Base-by-base conservation (phyloP, 2,888 invertebrate species). In the Tridacna gigas region DNA sequence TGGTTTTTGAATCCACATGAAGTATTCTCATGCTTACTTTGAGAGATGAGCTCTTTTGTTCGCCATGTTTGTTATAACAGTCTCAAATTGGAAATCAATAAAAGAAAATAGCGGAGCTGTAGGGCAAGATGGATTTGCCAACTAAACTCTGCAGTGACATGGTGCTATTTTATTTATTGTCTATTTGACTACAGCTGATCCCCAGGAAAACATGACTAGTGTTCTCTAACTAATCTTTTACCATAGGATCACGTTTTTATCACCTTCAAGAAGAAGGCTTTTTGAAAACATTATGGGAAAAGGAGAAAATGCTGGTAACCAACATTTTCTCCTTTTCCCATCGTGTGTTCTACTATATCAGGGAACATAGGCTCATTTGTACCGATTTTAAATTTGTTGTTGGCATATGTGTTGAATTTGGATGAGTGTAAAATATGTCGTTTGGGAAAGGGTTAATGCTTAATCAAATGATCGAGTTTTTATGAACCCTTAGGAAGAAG, bases 21-120 rank as follows among this genome's bases (percentile, higher is more conserved):
- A 56, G 56, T 56, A 11, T 1, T 56, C 66, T 20, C 48, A 71
- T 71, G 71, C 80, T 75, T 74, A 80, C 61, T 69, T 76, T 63
- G 76, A 60, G 60, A 76, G 47, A 56, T 48, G 47, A 76, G 60
- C 63, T 78, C 83, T 80, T 83, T 83, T 83, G 83, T 83, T 77
- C 28, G 74, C 69, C 22, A 76, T 80, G 77, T 80, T 82, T 82
- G 82, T 80, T 84, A 86, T 84, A 82, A 82, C 86, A 86, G 82
- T 75, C 80, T 80, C 80, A 82, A 86, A 86, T 82, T 82, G 86
- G 82, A 84, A 86, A 86, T 86, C 86, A 84, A 86, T 86, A 86
- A 20, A 67, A 26, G 71, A 71, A 78, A 80, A 82, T 83, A 84
- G 80, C 78, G 80, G 80, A 76, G 71, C 73, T 65, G 76, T 63